phyloP scores from a whole-genome alignment of 2,888 invertebrate species.

The Tryphoninae sp. region DNA sequence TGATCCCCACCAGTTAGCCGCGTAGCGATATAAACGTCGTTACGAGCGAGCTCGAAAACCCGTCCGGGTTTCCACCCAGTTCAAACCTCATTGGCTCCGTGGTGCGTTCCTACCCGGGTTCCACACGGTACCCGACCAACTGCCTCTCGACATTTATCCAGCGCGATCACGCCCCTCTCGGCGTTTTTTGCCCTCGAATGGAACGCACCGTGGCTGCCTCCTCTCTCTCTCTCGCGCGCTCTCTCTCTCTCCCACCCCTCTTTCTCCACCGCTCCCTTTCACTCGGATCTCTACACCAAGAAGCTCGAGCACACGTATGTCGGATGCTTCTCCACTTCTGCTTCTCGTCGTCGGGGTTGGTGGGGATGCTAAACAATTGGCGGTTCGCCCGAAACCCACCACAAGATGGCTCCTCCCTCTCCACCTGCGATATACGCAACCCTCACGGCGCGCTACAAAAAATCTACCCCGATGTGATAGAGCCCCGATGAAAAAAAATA shows the following conservation, averaged over 20 bases:
- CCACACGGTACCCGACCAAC: constrained; percentile 62
- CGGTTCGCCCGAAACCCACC: constrained; percentile 78
- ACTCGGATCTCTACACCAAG: too few relatives aligned
- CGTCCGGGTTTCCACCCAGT: constrained; percentile 76
- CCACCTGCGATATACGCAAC: constrained; percentile 67
- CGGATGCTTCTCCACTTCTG: constrained; percentile 52
- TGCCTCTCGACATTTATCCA: constrained; percentile 33
- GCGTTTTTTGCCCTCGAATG: constrained; percentile 78
- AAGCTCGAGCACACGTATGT: not conserved
- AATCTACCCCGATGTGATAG: constrained; percentile 40
- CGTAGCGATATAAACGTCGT: constrained; percentile 62
- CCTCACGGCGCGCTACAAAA: constrained; percentile 43
- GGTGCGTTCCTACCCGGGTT: constrained; percentile 64
- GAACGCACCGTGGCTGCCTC: constrained; percentile 75
- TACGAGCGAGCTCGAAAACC: constrained; percentile 69
- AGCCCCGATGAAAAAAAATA: constrained; percentile 5
- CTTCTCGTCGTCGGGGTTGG: constrained; percentile 63
- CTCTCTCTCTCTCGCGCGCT: constrained; percentile 67
- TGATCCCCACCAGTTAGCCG: constrained; percentile 72
- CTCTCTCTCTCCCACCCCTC: constrained; percentile 33
- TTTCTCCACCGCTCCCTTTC: too few relatives aligned
- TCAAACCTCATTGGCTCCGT: constrained; percentile 72
- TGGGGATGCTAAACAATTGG: constrained; percentile 80
- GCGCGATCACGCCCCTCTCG: constrained; percentile 72
- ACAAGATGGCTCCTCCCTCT: constrained; percentile 81